Evolutionary conservation across 1,140 invertebrate species (phyloP).

Genomic region (Mycetomoellerius zeteki): DNA sequence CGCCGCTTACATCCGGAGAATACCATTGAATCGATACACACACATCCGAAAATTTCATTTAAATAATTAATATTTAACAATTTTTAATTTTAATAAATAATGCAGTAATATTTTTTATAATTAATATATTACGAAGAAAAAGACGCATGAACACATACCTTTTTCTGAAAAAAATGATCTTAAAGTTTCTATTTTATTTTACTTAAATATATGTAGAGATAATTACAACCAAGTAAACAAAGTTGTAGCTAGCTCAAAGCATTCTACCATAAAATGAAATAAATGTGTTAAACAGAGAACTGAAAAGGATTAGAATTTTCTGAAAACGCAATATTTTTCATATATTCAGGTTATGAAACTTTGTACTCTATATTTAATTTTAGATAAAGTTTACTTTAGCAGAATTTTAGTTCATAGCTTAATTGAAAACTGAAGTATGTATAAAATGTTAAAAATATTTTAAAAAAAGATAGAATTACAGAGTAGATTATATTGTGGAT

Average conservation of each 20-base stretch:
- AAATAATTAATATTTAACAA: slow-evolving; percentile 2
- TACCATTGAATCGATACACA: not conserved
- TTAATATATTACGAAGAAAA: not conserved
- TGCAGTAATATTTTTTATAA: not conserved
- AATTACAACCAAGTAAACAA: not conserved
- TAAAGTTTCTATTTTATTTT: not conserved
- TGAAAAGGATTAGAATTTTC: not conserved
- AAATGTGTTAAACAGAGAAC: not conserved
- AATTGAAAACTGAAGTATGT: not conserved
- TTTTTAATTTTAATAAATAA: not conserved
- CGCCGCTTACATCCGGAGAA: slow-evolving; percentile 29
- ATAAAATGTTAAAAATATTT: not conserved
- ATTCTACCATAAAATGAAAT: not conserved
- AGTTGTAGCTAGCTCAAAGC: not conserved
- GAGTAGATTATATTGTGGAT: not conserved
- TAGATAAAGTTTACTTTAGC: not conserved
- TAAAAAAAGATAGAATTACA: not conserved
- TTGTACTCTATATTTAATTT: slow-evolving; percentile 1
- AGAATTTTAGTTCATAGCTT: not conserved
- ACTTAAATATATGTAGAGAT: not conserved
- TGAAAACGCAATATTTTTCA: not conserved
- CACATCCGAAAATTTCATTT: not conserved
- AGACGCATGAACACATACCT: not conserved
- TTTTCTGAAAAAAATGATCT: not conserved
- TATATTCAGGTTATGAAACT: not conserved